Percentiles rank a stretch among this genome's conserved stretches.
Evolutionary conservation across 1,140 invertebrate species (phyloP).

Genomic region (Drosophila ironensis): DNA sequence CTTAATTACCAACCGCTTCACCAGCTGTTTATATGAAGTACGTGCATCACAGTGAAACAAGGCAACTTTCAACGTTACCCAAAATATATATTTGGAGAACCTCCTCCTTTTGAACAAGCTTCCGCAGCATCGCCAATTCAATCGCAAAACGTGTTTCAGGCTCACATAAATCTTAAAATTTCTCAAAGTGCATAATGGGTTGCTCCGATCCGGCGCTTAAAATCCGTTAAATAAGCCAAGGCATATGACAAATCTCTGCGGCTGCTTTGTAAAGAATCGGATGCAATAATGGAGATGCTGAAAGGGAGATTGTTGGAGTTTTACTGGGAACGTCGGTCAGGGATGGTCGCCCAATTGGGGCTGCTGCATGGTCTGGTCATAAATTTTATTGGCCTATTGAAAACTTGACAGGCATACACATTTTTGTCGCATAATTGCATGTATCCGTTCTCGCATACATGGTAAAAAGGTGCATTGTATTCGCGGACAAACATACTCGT

Average conservation of each 20-base stretch:
- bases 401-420: slow-evolving; percentile 67
- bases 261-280: neutral
- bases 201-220: slow-evolving; percentile 46
- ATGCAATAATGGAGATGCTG: neutral
- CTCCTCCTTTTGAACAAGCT: no score
- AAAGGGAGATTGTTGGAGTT: neutral
- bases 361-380: slow-evolving; percentile 52
- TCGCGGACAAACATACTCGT: no score
- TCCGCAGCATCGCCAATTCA: slow-evolving; percentile 50
- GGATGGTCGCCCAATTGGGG: slow-evolving; percentile 18
- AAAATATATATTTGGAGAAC: no score
- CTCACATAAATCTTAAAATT: slow-evolving; percentile 61
- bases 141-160: slow-evolving; percentile 31
- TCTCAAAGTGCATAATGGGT: slow-evolving; percentile 22
- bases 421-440: slow-evolving; percentile 74
- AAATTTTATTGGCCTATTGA: slow-evolving; percentile 62
- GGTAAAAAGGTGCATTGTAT: slow-evolving; percentile 5
- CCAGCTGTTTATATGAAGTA: no score
- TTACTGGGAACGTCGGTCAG: slow-evolving; percentile 11
- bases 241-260: slow-evolving; percentile 67
- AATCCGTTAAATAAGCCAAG: slow-evolving; percentile 72
- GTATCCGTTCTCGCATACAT: neutral
- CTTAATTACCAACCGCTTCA: no score
- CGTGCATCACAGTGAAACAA: no score
- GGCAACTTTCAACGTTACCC: no score